A percentile compares a stretch with the other conserved stretches of the same genome.
phyloP scores from a whole-genome alignment of 2,888 invertebrate genomes.

The Agrochola macilenta region DNA sequence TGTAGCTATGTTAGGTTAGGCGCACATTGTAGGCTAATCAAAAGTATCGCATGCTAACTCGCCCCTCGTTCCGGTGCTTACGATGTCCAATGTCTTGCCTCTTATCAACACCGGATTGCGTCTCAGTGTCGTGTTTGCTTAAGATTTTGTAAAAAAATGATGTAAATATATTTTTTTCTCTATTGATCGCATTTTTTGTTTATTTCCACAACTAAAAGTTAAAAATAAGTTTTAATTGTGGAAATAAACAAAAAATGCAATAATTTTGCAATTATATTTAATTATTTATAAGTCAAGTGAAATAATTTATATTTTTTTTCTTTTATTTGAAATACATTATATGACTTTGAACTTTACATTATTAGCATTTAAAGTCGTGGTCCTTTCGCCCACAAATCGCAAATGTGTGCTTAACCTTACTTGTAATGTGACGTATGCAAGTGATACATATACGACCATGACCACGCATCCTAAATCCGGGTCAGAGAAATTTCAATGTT shows the following conservation, averaged over 20 bases:
- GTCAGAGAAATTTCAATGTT: slow-evolving; percentile 54
- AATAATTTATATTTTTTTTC: background rate
- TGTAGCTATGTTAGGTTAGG: background rate
- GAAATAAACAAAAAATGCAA: no score
- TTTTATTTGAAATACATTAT: background rate
- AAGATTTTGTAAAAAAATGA: background rate
- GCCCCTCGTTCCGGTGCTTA: background rate
- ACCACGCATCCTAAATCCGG: slow-evolving; percentile 50
- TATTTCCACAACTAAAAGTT: background rate
- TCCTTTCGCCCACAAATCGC: background rate
- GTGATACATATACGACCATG: slow-evolving; percentile 36
- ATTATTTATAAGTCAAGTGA: no score
- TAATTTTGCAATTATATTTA: no score
- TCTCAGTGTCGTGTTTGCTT: background rate
- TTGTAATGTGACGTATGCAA: slow-evolving; percentile 29
- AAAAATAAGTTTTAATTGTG: no score
- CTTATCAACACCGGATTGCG: background rate
- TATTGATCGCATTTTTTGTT: background rate
- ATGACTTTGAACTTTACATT: background rate
- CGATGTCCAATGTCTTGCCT: background rate
- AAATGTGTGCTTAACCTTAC: slow-evolving; percentile 25
- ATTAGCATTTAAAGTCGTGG: background rate
- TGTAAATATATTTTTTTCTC: background rate
- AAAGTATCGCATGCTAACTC: background rate
- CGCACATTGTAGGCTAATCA: slow-evolving; percentile 34